phyloP scores from a whole-genome alignment of 2,797 vertebrate genomes.

The Moxostoma hubbsi region DNA sequence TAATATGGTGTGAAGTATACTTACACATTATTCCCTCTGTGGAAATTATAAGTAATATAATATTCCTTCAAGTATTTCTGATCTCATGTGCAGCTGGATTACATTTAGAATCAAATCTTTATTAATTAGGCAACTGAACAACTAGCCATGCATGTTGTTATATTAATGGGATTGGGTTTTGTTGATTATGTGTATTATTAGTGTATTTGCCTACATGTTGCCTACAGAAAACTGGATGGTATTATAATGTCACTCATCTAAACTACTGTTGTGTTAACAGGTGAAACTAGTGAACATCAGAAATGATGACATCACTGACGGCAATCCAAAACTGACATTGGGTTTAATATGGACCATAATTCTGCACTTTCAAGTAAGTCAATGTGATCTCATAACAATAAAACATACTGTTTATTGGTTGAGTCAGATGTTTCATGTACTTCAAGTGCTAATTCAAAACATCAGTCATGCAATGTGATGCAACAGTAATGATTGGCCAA shows the following conservation, averaged over 20 bases:
- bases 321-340: slow-evolving; percentile 97
- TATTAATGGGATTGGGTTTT: neutral
- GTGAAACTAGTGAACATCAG: slow-evolving; percentile 99
- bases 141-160: neutral
- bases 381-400: no score
- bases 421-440: neutral
- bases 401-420: neutral
- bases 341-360: slow-evolving; percentile 99
- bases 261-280: slow-evolving; percentile 70
- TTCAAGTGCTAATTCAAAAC: no score
- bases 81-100: neutral
- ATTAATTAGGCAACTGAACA: neutral
- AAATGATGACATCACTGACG: slow-evolving; percentile 99
- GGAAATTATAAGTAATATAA: no score
- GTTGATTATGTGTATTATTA: neutral
- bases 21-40: no score
- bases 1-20: no score
- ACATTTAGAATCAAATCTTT: neutral
- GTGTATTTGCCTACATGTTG: neutral
- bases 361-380: slow-evolving; percentile 98
- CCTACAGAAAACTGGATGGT: neutral
- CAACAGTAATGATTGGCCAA: neutral
- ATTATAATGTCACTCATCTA: neutral
- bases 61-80: no score
- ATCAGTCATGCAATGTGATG: no score